These are phyloP conservation scores for Dromius quadrimaculatus DNA, from an alignment of 2,888 invertebrate species.

Conservation along the genomic window DNA sequence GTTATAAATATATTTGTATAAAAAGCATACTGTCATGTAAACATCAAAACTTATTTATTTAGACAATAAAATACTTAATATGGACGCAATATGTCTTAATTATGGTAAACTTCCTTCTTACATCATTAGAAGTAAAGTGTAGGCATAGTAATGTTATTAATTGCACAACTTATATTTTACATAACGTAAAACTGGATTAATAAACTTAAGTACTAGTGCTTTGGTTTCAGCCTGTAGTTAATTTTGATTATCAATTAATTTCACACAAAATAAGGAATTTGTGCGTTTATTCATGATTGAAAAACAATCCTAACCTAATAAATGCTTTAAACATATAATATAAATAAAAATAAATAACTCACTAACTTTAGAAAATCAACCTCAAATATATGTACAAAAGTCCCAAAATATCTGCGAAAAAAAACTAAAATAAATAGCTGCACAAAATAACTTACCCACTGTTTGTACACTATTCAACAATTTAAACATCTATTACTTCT, in stretches of 20 bases:
- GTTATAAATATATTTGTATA: slow-evolving; percentile 16
- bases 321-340: slow-evolving; percentile 14
- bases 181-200: slow-evolving; percentile 30
- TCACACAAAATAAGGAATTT: slow-evolving; percentile 8
- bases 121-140: slow-evolving; percentile 24
- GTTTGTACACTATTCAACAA: not conserved
- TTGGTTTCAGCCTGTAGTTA: slow-evolving; percentile 50
- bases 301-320: slow-evolving; percentile 4
- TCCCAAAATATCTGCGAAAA: not conserved
- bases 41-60: slow-evolving; percentile 12
- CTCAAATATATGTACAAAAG: slow-evolving; percentile 17
- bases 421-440: slow-evolving; percentile 9
- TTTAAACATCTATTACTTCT: not conserved
- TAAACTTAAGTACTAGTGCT: slow-evolving; percentile 42
- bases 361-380: slow-evolving; percentile 23
- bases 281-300: slow-evolving; percentile 10
- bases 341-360: slow-evolving; percentile 31
- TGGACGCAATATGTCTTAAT: slow-evolving; percentile 39
- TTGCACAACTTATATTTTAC: slow-evolving; percentile 43
- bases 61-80: slow-evolving; percentile 35
- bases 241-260: slow-evolving; percentile 42
- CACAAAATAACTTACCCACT: slow-evolving; percentile 16
- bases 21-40: slow-evolving; percentile 26
- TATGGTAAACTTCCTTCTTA: slow-evolving; percentile 46
- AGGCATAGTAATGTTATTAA: slow-evolving; percentile 36